Base-by-base conservation (phyloP, 2,888 invertebrate species). In the Bombylius discolor region DNA sequence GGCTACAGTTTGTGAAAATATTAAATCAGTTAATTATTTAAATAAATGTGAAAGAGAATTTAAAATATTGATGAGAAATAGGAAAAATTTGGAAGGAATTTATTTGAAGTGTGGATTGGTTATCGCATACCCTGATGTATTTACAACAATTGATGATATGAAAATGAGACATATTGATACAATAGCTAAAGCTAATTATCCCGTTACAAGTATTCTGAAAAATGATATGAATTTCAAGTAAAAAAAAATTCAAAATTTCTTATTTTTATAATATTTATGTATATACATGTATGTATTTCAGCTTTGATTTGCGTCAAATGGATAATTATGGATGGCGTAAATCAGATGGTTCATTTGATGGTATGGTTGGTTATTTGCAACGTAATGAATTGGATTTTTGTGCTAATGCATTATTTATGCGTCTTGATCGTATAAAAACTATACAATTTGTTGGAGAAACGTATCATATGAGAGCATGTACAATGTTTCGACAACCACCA, bases 401-500 rank as follows among this genome's bases (percentile, higher is more conserved):
- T 44, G 78, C 78, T 59, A 70, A 78, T 64, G 77, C 68, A 4
- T 67, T 75, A 47, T 79, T 82, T 65, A 79, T 82, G 78, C 75
- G 82, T 13, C 58, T 69, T 1, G 82, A 82, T 67, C 77, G 82
- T 49, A 70, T 78, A 64, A 68, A 68, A 1, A 69, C 77, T 33
- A 67, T 77, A 49, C 78, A 81, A 67, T 81, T 74, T 67, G 71
- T 77, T 45, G 75, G 78, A 0, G 81, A 81, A 64, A 79, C 79
- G 1, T 76, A 77, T 64, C 64, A 67, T 5, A 67, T 64, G 65
- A 78, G 82, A 33, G 76, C 79, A 0, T 76, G 78, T 5, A 77
- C 81, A 56, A 75, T 83, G 65, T 82, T 82, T 68, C 78, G 80
- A 0, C 82, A 82, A 66, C 83, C 83, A 4, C 71, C 81, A 4